Conservation (phyloP, 2,797 vertebrate species). For the Oophaga sylvatica region DNA sequence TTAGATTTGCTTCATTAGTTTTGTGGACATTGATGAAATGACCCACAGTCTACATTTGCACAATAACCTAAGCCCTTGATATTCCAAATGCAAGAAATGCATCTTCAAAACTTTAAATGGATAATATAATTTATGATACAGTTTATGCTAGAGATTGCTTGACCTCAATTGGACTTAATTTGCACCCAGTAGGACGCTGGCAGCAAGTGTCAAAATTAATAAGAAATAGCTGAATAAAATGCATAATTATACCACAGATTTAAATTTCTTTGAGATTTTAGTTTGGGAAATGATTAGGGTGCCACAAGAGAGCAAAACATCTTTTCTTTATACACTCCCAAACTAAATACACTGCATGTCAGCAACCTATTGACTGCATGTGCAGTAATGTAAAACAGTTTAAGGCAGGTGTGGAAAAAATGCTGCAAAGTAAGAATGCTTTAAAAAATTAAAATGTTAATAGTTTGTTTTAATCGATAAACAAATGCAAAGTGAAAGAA, state of each 20-base stretch:
- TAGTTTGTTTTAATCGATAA: no score
- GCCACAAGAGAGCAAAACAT: background rate
- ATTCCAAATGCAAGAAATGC: slow-evolving; percentile 38
- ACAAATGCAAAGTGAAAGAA: no score
- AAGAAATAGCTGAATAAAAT: slow-evolving; percentile 51
- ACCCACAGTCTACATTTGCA: slow-evolving; percentile 49
- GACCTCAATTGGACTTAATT: slow-evolving; percentile 53
- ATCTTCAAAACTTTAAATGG: slow-evolving; percentile 44
- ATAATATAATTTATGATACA: slow-evolving; percentile 54
- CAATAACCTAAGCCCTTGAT: slow-evolving; percentile 42
- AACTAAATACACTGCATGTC: background rate
- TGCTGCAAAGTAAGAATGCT: no score
- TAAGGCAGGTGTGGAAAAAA: no score
- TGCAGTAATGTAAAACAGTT: background rate
- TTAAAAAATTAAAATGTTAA: no score
- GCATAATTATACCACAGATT: slow-evolving; percentile 49
- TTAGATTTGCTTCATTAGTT: slow-evolving; percentile 61
- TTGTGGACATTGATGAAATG: slow-evolving; percentile 61
- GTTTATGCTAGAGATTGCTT: slow-evolving; percentile 51
- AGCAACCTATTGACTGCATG: background rate
- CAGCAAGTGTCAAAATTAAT: slow-evolving; percentile 56
- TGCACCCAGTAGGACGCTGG: slow-evolving; percentile 40
- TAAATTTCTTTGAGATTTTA: slow-evolving; percentile 30
- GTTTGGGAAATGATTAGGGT: background rate
- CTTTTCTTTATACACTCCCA: background rate